A percentile compares a stretch with the other conserved stretches of the same genome.
Conservation (phyloP, 2,888 invertebrate genomes). For the Amaurobius ferox region DNA sequence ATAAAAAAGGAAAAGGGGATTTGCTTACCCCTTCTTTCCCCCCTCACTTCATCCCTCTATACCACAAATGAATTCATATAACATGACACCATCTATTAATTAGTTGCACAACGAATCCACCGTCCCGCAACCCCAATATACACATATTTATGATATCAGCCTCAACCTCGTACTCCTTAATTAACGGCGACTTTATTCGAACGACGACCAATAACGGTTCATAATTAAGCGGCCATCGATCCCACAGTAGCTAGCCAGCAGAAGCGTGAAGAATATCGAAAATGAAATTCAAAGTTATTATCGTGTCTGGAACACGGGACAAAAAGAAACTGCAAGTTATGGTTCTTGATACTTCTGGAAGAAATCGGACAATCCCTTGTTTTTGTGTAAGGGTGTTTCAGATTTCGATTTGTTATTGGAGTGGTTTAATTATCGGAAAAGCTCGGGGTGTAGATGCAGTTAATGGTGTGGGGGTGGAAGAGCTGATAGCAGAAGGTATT, state of each 20-base stretch:
- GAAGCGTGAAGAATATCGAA: background rate
- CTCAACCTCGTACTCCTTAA: slow-evolving; percentile 23
- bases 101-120: slow-evolving; percentile 29
- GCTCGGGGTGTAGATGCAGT: background rate
- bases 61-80: slow-evolving; percentile 11
- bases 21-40: too few relatives aligned
- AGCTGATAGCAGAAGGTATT: too few relatives aligned
- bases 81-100: slow-evolving; percentile 39
- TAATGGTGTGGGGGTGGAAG: too few relatives aligned
- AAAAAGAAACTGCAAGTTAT: background rate
- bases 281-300: background rate
- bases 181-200: slow-evolving; percentile 29
- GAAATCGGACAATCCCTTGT: background rate
- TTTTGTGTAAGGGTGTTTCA: background rate
- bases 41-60: background rate
- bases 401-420: slow-evolving; percentile 2
- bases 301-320: background rate
- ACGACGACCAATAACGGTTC: slow-evolving; percentile 38
- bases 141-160: slow-evolving; percentile 2
- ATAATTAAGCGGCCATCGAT: slow-evolving; percentile 59
- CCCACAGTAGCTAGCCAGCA: background rate
- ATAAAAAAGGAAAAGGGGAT: too few relatives aligned
- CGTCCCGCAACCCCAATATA: background rate
- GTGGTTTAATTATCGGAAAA: slow-evolving; percentile 1
- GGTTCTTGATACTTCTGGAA: background rate